Conservation (phyloP, 2,888 invertebrate species). For the Synanthedon myopaeformis region DNA sequence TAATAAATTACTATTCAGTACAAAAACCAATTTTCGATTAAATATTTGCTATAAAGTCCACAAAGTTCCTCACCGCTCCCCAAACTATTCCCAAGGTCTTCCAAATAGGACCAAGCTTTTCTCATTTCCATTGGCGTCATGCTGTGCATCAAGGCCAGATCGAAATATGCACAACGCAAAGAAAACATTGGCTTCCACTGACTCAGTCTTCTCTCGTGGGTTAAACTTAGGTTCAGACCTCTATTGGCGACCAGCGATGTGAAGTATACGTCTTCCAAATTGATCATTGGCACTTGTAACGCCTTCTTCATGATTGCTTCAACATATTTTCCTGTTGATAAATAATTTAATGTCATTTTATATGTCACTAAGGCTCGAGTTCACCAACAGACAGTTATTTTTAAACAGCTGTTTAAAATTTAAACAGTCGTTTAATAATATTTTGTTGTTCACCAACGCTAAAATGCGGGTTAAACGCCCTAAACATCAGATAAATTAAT, state of each 20-base stretch:
- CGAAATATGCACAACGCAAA: constrained; percentile 34
- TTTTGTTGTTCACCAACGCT: no score
- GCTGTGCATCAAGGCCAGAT: constrained; percentile 32
- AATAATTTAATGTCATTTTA: not conserved
- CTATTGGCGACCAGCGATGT: constrained; percentile 75
- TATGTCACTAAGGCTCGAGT: no score
- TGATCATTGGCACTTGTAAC: constrained; percentile 68
- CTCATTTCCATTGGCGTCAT: constrained; percentile 26
- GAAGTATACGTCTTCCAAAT: constrained; percentile 79
- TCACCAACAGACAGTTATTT: no score
- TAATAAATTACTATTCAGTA: constrained; percentile 10
- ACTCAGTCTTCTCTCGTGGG: constrained; percentile 69
- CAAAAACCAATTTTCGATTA: constrained; percentile 23
- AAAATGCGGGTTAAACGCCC: no score
- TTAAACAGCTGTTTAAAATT: no score
- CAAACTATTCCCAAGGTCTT: constrained; percentile 10
- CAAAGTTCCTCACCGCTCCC: constrained; percentile 15
- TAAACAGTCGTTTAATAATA: no score
- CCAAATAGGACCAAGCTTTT: constrained; percentile 24
- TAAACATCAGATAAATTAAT: no score
- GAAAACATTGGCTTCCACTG: constrained; percentile 28
- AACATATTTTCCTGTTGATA: constrained; percentile 35
- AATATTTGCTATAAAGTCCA: constrained; percentile 15
- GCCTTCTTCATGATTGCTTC: constrained; percentile 63
- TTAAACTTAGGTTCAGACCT: constrained; percentile 55